Evolutionary conservation across 2,888 invertebrate genomes (phyloP).

Genomic region (Lithophane ornitopus): DNA sequence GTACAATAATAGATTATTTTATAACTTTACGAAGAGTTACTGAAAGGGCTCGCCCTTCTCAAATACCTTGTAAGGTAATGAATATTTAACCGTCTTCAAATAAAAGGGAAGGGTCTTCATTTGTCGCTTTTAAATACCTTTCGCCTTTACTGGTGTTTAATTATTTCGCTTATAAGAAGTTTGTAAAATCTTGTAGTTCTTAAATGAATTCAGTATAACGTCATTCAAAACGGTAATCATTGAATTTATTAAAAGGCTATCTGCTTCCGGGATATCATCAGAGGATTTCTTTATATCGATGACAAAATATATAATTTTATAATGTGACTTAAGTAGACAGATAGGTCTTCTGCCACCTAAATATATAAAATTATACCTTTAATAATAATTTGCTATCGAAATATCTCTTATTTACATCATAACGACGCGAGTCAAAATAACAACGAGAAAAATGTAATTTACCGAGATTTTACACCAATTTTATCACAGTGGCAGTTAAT

Average conservation of each 20-base stretch:
- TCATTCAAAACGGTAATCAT: constrained; percentile 10
- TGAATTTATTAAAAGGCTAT: constrained; percentile 25
- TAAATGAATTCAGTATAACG: constrained; percentile 15
- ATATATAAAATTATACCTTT: neutral
- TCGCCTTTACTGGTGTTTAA: constrained; percentile 12
- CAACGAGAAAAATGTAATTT: neutral
- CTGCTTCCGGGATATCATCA: constrained; percentile 13
- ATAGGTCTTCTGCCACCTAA: too few species aligned
- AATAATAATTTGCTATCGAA: neutral
- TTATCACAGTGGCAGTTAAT: constrained; percentile 53
- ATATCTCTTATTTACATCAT: constrained; percentile 1
- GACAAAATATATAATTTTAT: neutral
- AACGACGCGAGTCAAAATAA: neutral
- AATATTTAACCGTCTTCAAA: constrained; percentile 31
- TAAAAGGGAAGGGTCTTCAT: constrained; percentile 26
- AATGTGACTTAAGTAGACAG: too few species aligned
- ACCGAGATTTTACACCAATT: constrained; percentile 29
- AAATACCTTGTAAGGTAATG: constrained; percentile 33
- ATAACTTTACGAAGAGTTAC: constrained; percentile 48
- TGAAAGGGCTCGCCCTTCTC: constrained; percentile 40
- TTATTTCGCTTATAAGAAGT: constrained; percentile 5
- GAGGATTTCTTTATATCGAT: neutral
- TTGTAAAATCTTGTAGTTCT: neutral
- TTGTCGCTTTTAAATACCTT: constrained; percentile 21
- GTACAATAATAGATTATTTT: constrained; percentile 43